Percentiles rank a stretch among this genome's conserved stretches.
Evolutionary conservation across 1,140 invertebrate species (phyloP).

Genomic region (Leptopilina boulardi): DNA sequence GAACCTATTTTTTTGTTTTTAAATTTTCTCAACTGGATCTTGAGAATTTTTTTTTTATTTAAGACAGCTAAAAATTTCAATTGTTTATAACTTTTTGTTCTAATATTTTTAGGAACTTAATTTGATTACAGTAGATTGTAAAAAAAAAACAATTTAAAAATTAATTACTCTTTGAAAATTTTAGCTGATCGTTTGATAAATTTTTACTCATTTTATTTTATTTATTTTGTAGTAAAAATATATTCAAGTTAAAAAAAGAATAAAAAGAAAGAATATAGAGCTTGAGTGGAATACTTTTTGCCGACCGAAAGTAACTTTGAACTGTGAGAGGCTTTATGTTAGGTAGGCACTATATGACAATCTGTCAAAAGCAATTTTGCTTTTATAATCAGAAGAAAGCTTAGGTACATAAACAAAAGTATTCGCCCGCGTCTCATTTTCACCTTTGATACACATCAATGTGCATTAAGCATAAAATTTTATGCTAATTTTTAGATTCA

Average conservation of each 20-base stretch:
- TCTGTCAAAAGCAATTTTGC: slow-evolving; percentile 6
- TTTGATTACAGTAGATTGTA: no score
- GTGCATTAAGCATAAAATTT: background rate
- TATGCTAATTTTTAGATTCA: background rate
- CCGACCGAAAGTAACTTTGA: slow-evolving; percentile 6
- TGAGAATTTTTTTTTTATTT: no score
- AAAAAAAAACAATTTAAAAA: no score
- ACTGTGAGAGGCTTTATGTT: background rate
- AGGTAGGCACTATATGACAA: background rate
- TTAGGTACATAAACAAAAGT: background rate
- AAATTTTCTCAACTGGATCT: no score
- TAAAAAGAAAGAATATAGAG: background rate
- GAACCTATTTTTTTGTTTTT: no score
- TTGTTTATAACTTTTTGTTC: no score
- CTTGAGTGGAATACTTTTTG: background rate
- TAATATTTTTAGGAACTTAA: no score
- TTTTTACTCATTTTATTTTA: no score
- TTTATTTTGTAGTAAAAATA: background rate
- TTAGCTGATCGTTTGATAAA: no score
- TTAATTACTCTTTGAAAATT: no score
- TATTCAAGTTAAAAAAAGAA: background rate
- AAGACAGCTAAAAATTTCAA: no score
- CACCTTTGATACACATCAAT: background rate
- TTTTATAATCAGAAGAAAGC: background rate
- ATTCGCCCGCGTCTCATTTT: background rate